Evolutionary conservation across 2,113 vertebrate species (phyloP).

Genomic region (Cephalopholis sonnerati): DNA sequence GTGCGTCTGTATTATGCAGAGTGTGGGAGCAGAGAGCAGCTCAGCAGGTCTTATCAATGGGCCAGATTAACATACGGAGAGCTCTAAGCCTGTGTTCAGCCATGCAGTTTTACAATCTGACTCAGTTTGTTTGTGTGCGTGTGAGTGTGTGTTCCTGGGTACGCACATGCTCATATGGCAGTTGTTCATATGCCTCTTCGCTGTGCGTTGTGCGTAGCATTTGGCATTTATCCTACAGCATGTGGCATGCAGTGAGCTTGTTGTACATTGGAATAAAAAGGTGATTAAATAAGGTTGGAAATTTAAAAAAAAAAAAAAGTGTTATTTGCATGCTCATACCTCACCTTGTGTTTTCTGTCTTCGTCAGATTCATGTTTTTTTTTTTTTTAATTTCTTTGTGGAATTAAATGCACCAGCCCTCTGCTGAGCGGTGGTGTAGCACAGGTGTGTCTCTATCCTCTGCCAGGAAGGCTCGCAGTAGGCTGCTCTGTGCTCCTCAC

Average conservation of each 20-base stretch:
- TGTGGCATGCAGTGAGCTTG: not conserved
- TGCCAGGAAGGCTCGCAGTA: constrained; percentile 47
- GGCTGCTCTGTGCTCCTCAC: constrained; percentile 57
- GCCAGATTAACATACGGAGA: constrained; percentile 72
- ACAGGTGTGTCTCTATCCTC: constrained; percentile 51
- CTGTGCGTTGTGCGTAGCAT: not conserved
- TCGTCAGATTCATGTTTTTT: not conserved
- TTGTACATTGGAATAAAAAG: not conserved
- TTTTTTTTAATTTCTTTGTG: not conserved
- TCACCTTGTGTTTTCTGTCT: not conserved
- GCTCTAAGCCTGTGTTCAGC: constrained; percentile 69
- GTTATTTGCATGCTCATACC: not conserved
- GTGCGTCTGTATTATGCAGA: constrained; percentile 40
- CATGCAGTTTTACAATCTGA: constrained; percentile 66
- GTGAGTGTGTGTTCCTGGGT: constrained; percentile 19
- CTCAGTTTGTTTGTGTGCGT: constrained; percentile 16
- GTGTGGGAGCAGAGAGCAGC: constrained; percentile 64
- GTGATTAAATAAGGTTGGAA: not conserved
- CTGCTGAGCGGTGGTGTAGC: not conserved
- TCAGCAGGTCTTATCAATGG: constrained; percentile 79
- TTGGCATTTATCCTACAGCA: constrained; percentile 2
- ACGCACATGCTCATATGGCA: constrained; percentile 20
- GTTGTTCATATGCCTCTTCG: constrained; percentile 1
- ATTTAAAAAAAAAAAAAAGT: not conserved
- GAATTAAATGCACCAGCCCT: not conserved